Evolutionary conservation across 2,797 vertebrate species (phyloP), one percentile per base, ranked within the genome.

Genomic region (Typhlichthys subterraneus): DNA sequence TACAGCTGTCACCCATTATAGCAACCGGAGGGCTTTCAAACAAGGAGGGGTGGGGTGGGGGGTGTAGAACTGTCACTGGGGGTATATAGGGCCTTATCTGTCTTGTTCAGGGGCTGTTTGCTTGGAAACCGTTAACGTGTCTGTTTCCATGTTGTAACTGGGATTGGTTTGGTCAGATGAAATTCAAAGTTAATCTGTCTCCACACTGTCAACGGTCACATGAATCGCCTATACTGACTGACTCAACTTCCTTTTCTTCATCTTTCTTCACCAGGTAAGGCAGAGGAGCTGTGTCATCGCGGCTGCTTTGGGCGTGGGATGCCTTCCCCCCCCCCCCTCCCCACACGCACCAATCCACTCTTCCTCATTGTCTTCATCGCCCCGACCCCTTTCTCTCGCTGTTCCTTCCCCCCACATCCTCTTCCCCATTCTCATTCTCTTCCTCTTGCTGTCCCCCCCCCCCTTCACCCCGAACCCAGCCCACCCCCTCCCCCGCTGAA

Each of bases 1-100:
- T 80, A 82, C 91, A 92, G 91, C 88, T 94, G 91, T 89, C 69
- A 81, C 79, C 82, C 75, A 80, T 89, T 92, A 88, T 89, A 79
- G 89, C 77, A 75, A 88, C 87, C 86, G 61, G 80, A 85, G 82
- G 68, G 46, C 70, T 72, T 78, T 86, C 70, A 69, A 76, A 85
- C 84, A 78, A 73, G 74, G 62, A 63, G 66, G 66, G 23, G 60
- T 59, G 75, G 31, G 15, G 65, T 74, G 54, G 12, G 69, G 42
- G 79, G 66, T 72, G 76, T 54, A 60, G 69, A 54, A 71, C 80
- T 87, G 84, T 87, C 87, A 88, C 69, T 53, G 68, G 62, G 77
- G 69, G 66, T 63, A 63, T 69, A 70, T 75, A 72, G 81, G 33
- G 33, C 33, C 33, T 38, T 38, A 6, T 38, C 33, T 38, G 31